These are phyloP conservation scores for Philereme transversata DNA, from an alignment of 2,888 invertebrate genomes.

Conservation along the genomic window DNA sequence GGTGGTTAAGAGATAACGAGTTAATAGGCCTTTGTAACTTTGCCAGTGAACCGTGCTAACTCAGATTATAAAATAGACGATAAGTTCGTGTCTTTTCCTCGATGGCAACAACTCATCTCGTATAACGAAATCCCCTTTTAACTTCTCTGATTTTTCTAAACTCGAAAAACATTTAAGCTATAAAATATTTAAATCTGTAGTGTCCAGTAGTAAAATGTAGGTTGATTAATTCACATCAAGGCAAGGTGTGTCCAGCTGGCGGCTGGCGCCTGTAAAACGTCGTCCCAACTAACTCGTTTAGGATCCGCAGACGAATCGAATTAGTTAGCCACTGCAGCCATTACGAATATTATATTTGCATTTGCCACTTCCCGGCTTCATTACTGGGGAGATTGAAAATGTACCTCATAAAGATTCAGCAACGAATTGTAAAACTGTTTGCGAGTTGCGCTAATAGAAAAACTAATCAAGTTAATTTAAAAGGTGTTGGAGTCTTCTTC, in stretches of 20 bases:
- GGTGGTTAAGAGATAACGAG: conserved; percentile 83
- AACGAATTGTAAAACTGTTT: conserved; percentile 14
- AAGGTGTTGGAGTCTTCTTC: conserved; percentile 1
- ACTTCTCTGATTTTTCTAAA: conserved; percentile 1
- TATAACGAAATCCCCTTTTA: conserved; percentile 4
- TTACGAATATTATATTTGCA: conserved; percentile 79
- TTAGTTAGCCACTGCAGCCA: conserved; percentile 74
- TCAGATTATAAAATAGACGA: conserved; percentile 35
- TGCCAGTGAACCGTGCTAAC: conserved; percentile 50
- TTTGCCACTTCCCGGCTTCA: conserved; percentile 62
- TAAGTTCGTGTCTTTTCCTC: conserved; percentile 23
- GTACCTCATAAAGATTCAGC: conserved; percentile 17
- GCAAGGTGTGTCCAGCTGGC: conserved; percentile 31
- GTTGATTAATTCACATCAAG: conserved; percentile 37
- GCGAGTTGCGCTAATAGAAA: conserved; percentile 5
- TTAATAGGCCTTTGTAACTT: conserved; percentile 76
- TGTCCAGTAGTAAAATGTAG: conserved; percentile 10
- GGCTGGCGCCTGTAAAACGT: conserved; percentile 52
- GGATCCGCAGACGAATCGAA: conserved; percentile 76
- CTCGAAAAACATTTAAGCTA: not conserved
- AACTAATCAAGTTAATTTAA: conserved; percentile 9
- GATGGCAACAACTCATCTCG: conserved; percentile 11
- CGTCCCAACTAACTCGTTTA: conserved; percentile 70
- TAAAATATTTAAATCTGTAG: not conserved
- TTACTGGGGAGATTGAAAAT: conserved; percentile 43